phyloP scores from a whole-genome alignment of 2,888 invertebrate species.

The Nesidiocoris tenuis region DNA sequence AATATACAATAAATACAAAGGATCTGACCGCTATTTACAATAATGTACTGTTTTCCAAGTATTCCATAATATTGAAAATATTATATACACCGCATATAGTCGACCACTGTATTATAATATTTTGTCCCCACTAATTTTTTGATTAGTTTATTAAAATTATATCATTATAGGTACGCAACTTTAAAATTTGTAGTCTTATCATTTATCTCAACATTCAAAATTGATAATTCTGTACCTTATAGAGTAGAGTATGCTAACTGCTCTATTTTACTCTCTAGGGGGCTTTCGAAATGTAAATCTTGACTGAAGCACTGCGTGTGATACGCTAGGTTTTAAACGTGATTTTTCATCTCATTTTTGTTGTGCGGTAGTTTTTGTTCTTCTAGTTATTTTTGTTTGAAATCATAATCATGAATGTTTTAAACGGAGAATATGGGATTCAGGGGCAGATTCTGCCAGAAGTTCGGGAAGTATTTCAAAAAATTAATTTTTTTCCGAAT shows the following conservation, averaged over 20 bases:
- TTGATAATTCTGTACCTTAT: background rate
- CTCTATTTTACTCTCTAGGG: constrained; percentile 5
- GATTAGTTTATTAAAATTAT: constrained; percentile 35
- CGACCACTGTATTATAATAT: constrained; percentile 15
- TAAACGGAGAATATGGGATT: too few relatives aligned
- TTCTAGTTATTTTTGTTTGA: constrained; percentile 19
- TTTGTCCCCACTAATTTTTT: constrained; percentile 28
- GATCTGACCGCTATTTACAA: constrained; percentile 36
- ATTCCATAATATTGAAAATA: constrained; percentile 36
- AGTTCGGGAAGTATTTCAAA: too few relatives aligned
- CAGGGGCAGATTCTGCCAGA: too few relatives aligned
- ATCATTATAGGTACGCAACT: constrained; percentile 7
- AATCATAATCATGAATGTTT: constrained; percentile 19
- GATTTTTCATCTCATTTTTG: too few relatives aligned
- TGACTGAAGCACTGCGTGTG: constrained; percentile 13
- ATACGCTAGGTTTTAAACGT: background rate
- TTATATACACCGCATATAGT: constrained; percentile 38
- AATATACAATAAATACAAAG: constrained; percentile 37
- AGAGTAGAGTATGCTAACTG: constrained; percentile 9
- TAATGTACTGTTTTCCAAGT: constrained; percentile 23
- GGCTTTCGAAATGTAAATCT: constrained; percentile 8
- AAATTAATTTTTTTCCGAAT: too few relatives aligned
- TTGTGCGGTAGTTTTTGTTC: constrained; percentile 11
- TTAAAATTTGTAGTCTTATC: constrained; percentile 36
- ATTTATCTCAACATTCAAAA: constrained; percentile 32